A percentile compares a stretch with the other conserved stretches of the same genome.
These are phyloP conservation scores for Pimephales promelas DNA, from an alignment of 2,113 vertebrate species.

Conservation along the genomic window DNA sequence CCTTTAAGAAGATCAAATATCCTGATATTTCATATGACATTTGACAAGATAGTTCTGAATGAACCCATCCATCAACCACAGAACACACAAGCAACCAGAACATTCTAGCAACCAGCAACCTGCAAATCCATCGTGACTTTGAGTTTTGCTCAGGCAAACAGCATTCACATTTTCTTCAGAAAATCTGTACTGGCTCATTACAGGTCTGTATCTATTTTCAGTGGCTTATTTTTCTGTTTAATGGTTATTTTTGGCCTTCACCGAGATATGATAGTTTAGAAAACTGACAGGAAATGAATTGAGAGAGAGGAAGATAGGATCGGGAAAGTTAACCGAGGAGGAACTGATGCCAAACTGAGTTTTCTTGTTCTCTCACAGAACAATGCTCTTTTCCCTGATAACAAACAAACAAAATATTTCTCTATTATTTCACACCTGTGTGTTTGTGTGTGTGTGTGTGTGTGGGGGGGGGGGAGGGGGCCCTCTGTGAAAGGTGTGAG, in stretches of 20 bases:
- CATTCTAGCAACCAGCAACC: neutral
- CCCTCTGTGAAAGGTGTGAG: no score
- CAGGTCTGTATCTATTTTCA: neutral
- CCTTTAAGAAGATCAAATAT: no score
- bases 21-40: neutral
- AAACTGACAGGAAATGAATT: no score
- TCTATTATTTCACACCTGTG: neutral
- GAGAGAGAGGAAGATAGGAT: no score
- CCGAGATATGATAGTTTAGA: no score
- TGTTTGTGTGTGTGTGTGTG: no score
- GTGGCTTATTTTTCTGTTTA: neutral
- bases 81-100: neutral
- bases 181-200: neutral
- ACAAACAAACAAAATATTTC: no score
- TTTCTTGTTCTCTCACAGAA: neutral
- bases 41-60: neutral
- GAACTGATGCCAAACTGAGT: no score
- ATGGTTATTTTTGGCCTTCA: no score
- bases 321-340: no score
- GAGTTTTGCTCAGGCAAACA: neutral
- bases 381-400: neutral
- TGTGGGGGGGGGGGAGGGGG: no score
- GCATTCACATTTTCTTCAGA: neutral
- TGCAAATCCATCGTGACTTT: neutral
- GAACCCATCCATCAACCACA: neutral